These are phyloP conservation scores for Ctenosaura bakeri DNA, from an alignment of 2,797 vertebrate genomes.

Conservation along the genomic window DNA sequence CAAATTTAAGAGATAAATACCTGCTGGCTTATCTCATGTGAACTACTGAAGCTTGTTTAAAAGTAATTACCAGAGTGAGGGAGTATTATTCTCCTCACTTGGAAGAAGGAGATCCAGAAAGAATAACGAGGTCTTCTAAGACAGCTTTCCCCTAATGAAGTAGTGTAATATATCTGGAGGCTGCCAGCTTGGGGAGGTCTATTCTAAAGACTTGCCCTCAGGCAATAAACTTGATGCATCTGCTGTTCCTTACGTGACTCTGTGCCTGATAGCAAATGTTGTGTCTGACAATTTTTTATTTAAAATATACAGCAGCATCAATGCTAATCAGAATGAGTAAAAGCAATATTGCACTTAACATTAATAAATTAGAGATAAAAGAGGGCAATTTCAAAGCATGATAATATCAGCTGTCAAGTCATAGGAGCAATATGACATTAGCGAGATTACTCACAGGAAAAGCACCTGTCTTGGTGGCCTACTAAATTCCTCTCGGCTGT, in stretches of 20 bases:
- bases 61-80: not conserved
- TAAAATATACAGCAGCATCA: not conserved
- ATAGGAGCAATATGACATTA: conserved; percentile 26
- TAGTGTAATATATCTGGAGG: not conserved
- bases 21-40: not conserved
- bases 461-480: conserved; percentile 17
- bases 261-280: conserved; percentile 1
- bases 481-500: conserved; percentile 7
- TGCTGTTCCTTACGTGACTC: not conserved
- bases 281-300: conserved; percentile 7
- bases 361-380: conserved; percentile 46
- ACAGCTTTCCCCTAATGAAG: too few species aligned
- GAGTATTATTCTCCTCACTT: not conserved
- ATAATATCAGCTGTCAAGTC: conserved; percentile 9
- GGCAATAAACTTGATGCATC: not conserved
- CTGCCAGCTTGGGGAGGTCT: not conserved
- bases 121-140: not conserved
- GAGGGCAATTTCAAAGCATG: conserved; percentile 42
- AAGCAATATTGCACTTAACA: conserved; percentile 42
- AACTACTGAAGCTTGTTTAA: not conserved
- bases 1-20: not conserved
- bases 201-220: not conserved
- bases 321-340: conserved; percentile 31
- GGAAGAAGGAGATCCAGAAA: not conserved
- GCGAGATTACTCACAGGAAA: conserved; percentile 43